Evolutionary conservation across 2,888 invertebrate genomes (phyloP).

Genomic region (Spisula subtruncata): DNA sequence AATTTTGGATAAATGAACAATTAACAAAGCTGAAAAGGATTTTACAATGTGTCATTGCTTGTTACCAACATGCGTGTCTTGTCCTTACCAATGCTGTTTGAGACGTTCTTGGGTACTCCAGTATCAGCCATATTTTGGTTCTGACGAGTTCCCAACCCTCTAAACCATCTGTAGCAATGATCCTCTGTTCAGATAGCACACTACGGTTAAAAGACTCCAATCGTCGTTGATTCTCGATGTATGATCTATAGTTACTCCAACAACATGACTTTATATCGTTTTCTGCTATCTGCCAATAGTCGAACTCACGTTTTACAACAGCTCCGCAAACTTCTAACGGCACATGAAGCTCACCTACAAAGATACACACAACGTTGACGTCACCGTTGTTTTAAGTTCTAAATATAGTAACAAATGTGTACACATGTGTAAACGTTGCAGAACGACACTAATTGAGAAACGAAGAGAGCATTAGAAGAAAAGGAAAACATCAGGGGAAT

Average conservation of each 20-base stretch:
- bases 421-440: constrained; percentile 23
- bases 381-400: neutral
- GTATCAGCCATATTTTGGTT: constrained; percentile 85
- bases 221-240: constrained; percentile 86
- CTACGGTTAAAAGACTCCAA: constrained; percentile 85
- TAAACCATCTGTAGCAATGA: constrained; percentile 78
- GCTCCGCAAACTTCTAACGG: constrained; percentile 87
- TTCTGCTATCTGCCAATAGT: constrained; percentile 87
- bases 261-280: constrained; percentile 86
- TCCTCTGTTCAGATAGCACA: constrained; percentile 80
- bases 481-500: neutral
- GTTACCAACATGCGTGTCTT: no score
- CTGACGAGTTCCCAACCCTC: constrained; percentile 83
- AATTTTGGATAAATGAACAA: no score
- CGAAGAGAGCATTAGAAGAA: neutral
- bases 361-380: neutral
- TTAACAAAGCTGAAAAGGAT: no score
- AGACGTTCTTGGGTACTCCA: constrained; percentile 86
- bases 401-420: constrained; percentile 25
- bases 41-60: no score
- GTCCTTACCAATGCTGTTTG: constrained; percentile 84
- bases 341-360: constrained; percentile 86
- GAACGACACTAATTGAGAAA: constrained; percentile 9
- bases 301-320: constrained; percentile 86
- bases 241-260: constrained; percentile 85